Conservation (phyloP, 2,797 vertebrate species). For the Myiothlypis coronata region DNA sequence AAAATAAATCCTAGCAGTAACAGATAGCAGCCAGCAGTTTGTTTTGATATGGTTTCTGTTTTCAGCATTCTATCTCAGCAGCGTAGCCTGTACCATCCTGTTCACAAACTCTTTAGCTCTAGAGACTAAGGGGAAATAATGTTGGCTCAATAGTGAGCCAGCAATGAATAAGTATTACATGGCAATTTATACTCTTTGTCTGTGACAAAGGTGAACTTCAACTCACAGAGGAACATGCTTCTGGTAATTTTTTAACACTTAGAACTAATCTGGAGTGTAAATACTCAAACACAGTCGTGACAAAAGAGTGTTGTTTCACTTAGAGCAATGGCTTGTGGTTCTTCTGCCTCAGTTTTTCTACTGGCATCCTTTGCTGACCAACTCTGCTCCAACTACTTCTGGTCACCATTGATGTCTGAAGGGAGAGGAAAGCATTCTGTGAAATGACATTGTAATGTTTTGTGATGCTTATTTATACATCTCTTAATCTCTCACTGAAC, state of each 20-base stretch:
- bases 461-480: not conserved
- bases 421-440: not conserved
- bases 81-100: not conserved
- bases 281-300: not conserved
- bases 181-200: not conserved
- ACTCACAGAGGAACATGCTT: not conserved
- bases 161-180: not conserved
- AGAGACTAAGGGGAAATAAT: not conserved
- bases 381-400: not conserved
- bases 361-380: not conserved
- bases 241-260: not conserved
- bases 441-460: not conserved
- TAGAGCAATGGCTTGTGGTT: not conserved
- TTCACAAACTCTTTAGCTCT: not conserved
- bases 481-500: not conserved
- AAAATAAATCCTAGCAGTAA: not conserved
- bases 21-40: not conserved
- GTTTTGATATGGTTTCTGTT: not conserved
- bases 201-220: not conserved
- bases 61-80: not conserved
- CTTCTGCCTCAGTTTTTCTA: not conserved
- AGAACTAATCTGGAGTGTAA: not conserved
- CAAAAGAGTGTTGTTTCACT: not conserved
- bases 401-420: not conserved
- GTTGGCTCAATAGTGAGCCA: not conserved